Evolutionary conservation across 2,888 invertebrate species (phyloP), one percentile per base, ranked within the genome.

Genomic region (Acleris holmiana): DNA sequence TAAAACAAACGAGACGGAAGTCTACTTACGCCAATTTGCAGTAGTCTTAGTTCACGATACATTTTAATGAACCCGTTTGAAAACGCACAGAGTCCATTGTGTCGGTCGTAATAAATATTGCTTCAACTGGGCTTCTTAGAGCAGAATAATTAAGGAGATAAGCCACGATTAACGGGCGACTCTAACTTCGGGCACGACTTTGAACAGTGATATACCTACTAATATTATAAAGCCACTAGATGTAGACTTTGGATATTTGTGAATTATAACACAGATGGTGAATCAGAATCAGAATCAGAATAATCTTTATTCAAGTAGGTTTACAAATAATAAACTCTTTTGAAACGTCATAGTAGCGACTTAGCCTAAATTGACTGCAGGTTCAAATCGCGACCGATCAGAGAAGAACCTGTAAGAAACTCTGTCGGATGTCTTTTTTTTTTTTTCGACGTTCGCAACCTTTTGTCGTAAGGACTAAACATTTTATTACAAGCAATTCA

Each of bases 1-100:
- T 65, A 65, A 60, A 46, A 21, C 59, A 53, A 50, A 65, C 58
- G 54, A 60, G 59, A 54, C 59, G 65, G 64, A 59, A 59, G 65
- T 55, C 54, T 49, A 55, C 65, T 65, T 60, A 65, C 65, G 48
- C 65, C 60, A 65, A 65, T 65, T 65, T 65, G 65, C 59, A 65
- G 44, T 65, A 59, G 59, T 59, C 64, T 65, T 54, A 65, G 65
- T 60, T 65, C 56, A 53, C 47, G 25, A 74, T 72, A 73, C 73
- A 74, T 73, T 74, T 72, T 75, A 74, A 77, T 76, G 74, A 76
- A 81, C 79, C 77, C 74, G 78, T 76, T 80, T 71, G 67, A 71
- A 76, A 76, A 75, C 70, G 69, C 70, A 74, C 72, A 74, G 74
- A 71, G 68, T 70, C 71, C 71, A 74, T 76, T 78, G 75, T 76